Percentiles rank a stretch among this genome's conserved stretches.
Evolutionary conservation across 2,797 vertebrate species (phyloP).

Genomic region (Limosa lapponica): DNA sequence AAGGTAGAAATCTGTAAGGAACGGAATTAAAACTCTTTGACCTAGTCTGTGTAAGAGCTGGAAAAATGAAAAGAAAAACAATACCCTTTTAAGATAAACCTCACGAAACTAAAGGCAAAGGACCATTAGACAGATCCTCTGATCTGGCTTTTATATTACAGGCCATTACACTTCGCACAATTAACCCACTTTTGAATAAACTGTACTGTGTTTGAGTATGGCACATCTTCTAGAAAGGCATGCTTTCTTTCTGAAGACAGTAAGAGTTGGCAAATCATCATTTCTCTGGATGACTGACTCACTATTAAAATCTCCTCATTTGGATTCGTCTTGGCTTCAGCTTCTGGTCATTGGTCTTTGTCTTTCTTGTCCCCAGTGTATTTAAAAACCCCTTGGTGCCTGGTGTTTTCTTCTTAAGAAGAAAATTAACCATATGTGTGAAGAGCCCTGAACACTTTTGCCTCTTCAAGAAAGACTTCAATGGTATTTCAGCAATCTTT

Average conservation of each 20-base stretch:
- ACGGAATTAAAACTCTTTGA: background rate
- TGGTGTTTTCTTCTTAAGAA: background rate
- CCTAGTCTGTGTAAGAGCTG: background rate
- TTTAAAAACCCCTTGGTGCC: background rate
- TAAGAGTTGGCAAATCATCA: background rate
- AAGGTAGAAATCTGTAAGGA: conserved; percentile 25
- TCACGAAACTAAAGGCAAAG: background rate
- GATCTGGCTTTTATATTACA: background rate
- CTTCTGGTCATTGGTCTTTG: conserved; percentile 15
- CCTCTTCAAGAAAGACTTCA: background rate
- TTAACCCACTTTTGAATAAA: conserved; percentile 49
- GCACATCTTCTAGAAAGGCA: conserved; percentile 22
- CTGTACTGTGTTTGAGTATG: background rate
- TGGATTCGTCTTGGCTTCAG: conserved; percentile 52
- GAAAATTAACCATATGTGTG: background rate
- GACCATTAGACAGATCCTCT: background rate
- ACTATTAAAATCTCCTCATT: conserved; percentile 60
- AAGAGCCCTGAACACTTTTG: background rate
- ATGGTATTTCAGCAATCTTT: background rate
- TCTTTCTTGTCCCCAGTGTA: background rate
- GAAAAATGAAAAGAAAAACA: background rate
- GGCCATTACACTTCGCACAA: background rate
- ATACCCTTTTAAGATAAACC: background rate
- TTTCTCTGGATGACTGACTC: conserved; percentile 60
- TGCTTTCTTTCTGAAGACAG: background rate